Evolutionary conservation across 2,797 vertebrate species (phyloP).

Genomic region (Oryzias dopingdopingensis): DNA sequence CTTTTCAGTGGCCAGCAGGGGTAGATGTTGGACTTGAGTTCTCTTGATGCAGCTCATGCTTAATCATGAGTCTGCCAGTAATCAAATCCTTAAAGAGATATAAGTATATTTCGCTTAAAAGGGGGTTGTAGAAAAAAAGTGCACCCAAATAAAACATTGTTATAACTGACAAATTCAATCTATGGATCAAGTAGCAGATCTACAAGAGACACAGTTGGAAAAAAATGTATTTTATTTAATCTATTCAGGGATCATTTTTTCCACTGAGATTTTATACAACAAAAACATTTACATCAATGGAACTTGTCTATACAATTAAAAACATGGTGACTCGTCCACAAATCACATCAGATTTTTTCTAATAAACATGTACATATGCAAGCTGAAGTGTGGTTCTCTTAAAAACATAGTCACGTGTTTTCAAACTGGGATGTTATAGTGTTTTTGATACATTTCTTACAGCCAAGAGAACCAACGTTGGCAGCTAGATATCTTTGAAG

Average conservation of each 20-base stretch:
- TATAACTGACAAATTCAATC: too few relatives aligned
- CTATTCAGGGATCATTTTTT: constrained; percentile 32
- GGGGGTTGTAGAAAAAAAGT: too few relatives aligned
- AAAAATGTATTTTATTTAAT: constrained; percentile 58
- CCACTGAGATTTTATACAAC: constrained; percentile 40
- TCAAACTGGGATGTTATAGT: background rate
- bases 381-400: constrained; percentile 26
- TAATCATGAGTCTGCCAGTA: background rate
- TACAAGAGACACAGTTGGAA: constrained; percentile 37
- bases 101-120: too few relatives aligned
- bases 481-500: background rate
- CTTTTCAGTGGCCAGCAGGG: constrained; percentile 46
- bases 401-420: background rate
- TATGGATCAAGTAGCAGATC: too few relatives aligned
- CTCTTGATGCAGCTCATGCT: constrained; percentile 2
- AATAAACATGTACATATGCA: constrained; percentile 24
- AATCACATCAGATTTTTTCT: constrained; percentile 13
- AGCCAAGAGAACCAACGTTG: background rate
- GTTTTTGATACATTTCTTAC: background rate
- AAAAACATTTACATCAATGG: constrained; percentile 28
- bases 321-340: constrained; percentile 27
- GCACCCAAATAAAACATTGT: too few relatives aligned
- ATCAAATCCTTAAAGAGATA: too few relatives aligned
- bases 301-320: constrained; percentile 37
- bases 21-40: constrained; percentile 46